phyloP scores from a whole-genome alignment of 2,113 vertebrate species.

The Ceratotherium simum region DNA sequence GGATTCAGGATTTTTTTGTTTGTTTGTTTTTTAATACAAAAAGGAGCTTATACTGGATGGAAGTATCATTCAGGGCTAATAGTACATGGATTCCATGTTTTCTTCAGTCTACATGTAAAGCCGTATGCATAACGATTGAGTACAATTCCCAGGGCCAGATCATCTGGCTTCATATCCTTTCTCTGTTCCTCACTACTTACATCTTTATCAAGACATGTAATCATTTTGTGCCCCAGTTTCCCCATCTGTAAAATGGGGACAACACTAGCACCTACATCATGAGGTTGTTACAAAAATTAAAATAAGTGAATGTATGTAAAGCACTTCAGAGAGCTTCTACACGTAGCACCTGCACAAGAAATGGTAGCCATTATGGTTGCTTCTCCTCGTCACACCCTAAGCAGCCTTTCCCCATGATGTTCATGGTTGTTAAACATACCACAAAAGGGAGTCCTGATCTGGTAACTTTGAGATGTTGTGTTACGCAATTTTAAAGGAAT shows the following conservation, averaged over 20 bases:
- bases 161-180: not conserved
- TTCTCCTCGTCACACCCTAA: not conserved
- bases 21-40: conserved; percentile 20
- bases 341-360: not conserved
- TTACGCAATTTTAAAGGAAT: not conserved
- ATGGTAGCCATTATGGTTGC: not conserved
- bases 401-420: not conserved
- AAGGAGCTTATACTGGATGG: not conserved
- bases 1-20: not conserved
- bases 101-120: not conserved
- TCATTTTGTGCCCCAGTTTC: not conserved
- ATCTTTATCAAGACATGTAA: not conserved
- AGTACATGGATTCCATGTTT: not conserved
- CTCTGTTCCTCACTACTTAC: not conserved
- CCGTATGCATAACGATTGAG: not conserved
- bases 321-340: not conserved
- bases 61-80: not conserved
- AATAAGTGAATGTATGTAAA: not conserved
- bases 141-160: not conserved
- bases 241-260: not conserved
- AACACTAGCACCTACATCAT: not conserved
- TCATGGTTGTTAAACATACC: not conserved
- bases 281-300: not conserved
- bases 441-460: not conserved
- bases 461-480: not conserved